Evolutionary conservation across 2,888 invertebrate species (phyloP), one percentile per base, ranked within the genome.

Genomic region (Drosophila setosimentum): DNA sequence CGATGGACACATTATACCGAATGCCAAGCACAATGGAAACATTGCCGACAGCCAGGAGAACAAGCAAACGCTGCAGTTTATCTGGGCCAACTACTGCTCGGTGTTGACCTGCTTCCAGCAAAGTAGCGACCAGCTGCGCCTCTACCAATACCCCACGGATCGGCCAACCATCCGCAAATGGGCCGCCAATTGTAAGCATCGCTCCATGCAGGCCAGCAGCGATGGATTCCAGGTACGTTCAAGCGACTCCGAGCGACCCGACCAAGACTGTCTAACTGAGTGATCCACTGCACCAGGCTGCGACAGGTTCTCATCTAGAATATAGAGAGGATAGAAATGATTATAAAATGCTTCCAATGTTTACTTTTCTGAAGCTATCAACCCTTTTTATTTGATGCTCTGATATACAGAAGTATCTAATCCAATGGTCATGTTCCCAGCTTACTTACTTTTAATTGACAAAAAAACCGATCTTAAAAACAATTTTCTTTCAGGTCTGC

Each of bases 121-220:
- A 5, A 65, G 70, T 24, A 70, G 71, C 30, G 81, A 82, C 1
- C 64, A 69, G 0, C 40, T 84, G 33, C 76, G 83, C 11, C 74
- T 91, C 2, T 87, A 76, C 35, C 48, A 78, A 11, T 91, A 91
- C 51, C 90, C 90, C 24, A 73, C 64, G 33, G 90, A 91, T 48
- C 75, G 73, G 6, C 60, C 76, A 13, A 71, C 78, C 13, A 68
- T 82, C 16, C 83, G 81, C 5, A 83, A 78, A 33, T 91, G 91
- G 91, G 91, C 91, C 1, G 73, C 76, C 8, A 90, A 87, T 13
- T 91, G 91, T 55, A 78, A 82, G 27, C 91, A 91, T 68, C 83
- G 88, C 6, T 78, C 82, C 2, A 87, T 78, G 76, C 87, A 87
- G 65, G 91, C 91, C n/a, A 82, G 79, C 40, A 83, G 82, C 27